Conservation (phyloP, 2,113 vertebrate genomes). For the Neolamprologus variostigma region DNA sequence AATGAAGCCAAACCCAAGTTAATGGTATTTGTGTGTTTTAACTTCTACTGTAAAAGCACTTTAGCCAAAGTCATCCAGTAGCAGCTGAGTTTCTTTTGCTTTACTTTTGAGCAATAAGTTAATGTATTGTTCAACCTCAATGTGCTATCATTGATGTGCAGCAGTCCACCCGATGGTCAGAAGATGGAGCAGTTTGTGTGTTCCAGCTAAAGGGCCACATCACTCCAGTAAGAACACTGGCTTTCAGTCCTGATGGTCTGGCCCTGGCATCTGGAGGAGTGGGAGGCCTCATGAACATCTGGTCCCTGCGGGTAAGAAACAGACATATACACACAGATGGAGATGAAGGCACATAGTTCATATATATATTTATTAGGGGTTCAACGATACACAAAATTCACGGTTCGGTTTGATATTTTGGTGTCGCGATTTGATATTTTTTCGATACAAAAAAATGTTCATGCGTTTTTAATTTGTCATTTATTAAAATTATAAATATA, state of each 20-base stretch:
- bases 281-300: conserved; percentile 95
- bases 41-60: not conserved
- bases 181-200: conserved; percentile 70
- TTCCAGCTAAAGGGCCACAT: conserved; percentile 92
- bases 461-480: too few relatives aligned
- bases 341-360: not conserved
- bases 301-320: conserved; percentile 87
- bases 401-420: too few relatives aligned
- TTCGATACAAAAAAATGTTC: too few relatives aligned
- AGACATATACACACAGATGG: not conserved
- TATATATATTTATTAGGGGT: not conserved
- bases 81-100: not conserved
- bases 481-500: too few relatives aligned
- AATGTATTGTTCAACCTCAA: not conserved
- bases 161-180: conserved; percentile 72
- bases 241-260: conserved; percentile 90
- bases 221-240: conserved; percentile 85
- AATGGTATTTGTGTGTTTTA: conserved; percentile 24
- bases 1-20: conserved; percentile 63
- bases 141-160: not conserved
- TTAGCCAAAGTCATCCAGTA: not conserved
- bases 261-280: conserved; percentile 88
- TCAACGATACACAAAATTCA: too few relatives aligned
- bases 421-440: fast-evolving
- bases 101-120: not conserved